Base-by-base conservation (phyloP, 2,797 vertebrate species). In the Sebastolobus altivelis region DNA sequence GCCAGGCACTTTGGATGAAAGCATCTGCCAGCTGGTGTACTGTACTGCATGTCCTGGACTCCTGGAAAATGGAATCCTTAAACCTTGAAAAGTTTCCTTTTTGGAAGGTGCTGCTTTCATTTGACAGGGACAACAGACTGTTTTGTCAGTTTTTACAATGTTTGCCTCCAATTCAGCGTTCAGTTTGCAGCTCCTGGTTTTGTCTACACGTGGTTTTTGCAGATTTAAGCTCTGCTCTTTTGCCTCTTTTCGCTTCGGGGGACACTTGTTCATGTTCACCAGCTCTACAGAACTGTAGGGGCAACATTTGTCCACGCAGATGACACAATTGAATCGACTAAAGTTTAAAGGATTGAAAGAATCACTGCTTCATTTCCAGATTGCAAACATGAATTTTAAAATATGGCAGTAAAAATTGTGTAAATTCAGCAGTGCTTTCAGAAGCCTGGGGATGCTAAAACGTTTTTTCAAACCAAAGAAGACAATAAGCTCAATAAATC, bases 91-190 rank as follows among this genome's bases (percentile, higher is more conserved):
- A 82, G 68, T 87, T 88, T 59, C 70, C 37, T 13, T 58, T 82
- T 75, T 75, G 73, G 58, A 69, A 77, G 58, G 52, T 56, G 62
- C 38, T 11, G 74, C 70, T 85, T 89, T 86, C 68, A 76, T 86
- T 89, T 90, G 88, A 88, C 90, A 89, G 89, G 79, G 65, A 82
- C 69, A 81, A 73, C 88, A 77, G 55, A 73, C 65, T 77, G 76
- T 77, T 84, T 83, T 73, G 68, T 91, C 79, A 75, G 61, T 61
- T 74, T 86, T 83, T 65, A 59, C 69, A 75, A 46, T 65, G 37
- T 77, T 77, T 46, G 43, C 78, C 75, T 83, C 70, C 72, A 3
- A 60, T 74, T 74, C 75, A 35, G 38, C 2, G 54, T 56, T 68
- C 27, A 6, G 33, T 62, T 52, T 80, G 60, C 72, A 55, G 37